Evolutionary conservation across 2,113 vertebrate species (phyloP).

Genomic region (Thunnus maccoyii): DNA sequence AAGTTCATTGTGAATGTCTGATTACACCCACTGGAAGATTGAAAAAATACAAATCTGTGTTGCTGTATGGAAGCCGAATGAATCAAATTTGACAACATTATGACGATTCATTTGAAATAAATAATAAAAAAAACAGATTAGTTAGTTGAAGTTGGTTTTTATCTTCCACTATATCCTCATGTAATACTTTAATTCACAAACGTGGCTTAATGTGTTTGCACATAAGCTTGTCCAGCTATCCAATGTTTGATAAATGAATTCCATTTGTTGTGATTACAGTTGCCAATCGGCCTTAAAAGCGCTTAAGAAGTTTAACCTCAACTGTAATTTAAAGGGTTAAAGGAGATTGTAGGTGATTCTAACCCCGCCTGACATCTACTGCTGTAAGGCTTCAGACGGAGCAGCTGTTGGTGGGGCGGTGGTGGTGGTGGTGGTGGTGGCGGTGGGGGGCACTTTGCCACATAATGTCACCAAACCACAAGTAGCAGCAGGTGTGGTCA

Average conservation of each 20-base stretch:
- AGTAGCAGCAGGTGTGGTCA: constrained; percentile 74
- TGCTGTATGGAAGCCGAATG: no score
- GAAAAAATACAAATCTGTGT: not conserved
- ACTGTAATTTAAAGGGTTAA: constrained; percentile 49
- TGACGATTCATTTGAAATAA: not conserved
- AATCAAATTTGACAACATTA: not conserved
- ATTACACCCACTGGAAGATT: no score
- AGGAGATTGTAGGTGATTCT: constrained; percentile 43
- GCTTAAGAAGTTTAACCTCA: constrained; percentile 59
- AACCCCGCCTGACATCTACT: constrained; percentile 37
- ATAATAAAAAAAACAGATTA: not conserved
- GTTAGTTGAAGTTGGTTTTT: fast-evolving
- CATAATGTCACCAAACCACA: constrained; percentile 48
- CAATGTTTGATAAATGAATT: constrained; percentile 14
- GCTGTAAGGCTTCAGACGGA: constrained; percentile 45
- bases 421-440: no score
- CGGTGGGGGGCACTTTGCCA: not conserved
- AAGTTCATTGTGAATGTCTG: not conserved
- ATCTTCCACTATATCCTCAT: not conserved
- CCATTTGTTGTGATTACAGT: constrained; percentile 15
- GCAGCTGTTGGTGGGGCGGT: constrained; percentile 57
- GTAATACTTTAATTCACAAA: not conserved
- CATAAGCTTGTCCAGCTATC: not conserved
- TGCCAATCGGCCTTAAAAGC: constrained; percentile 14
- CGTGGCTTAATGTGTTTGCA: constrained; percentile 7